Base-by-base conservation (phyloP, 2,113 vertebrate species). In the Labeo catla region DNA sequence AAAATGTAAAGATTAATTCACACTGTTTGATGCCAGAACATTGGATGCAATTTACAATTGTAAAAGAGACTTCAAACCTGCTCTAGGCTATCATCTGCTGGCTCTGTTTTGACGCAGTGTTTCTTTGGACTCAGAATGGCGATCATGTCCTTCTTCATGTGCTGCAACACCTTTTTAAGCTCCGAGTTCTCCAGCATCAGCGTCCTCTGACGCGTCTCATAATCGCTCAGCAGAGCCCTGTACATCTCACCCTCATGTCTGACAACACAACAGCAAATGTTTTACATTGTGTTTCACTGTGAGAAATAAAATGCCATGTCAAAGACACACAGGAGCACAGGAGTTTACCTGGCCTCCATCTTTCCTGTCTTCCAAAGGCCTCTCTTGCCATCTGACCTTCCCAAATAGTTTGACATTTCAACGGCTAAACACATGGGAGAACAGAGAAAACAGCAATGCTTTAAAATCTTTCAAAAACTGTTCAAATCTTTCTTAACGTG, bases 61-160 rank as follows among this genome's bases (percentile, higher is more conserved):
- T 28, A 28, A 28, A 28, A 28, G 28, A 28, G 28, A 28, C 28
- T 28, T 28, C 54, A 43, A 47, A 98, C 97, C 88, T 93, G 93
- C n/a, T 97, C 96, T 9, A 93, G 90, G 77, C 93, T 94, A 82
- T 98, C 88, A 6, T 89, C 79, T 0, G 83, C 34, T 6, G 19
- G 68, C 82, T 95, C 96, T 87, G 96, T 95, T 87, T 94, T 96
- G 70, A 91, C 88, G 66, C 93, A 93, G 63, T 95, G 91, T 76
- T 96, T 96, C 81, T 94, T 90, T 36, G 97, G 96, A 91, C 96
- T 96, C 73, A 99, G 93, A 88, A 99, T 96, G 45, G 95, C 96
- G 70, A 98, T 95, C 94, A 99, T 99, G 86, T 99, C 98, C 91
- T 95, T 97, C 89, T 99, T 99, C 96, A 99, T 99, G 92, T 97